A percentile compares a stretch with the other conserved stretches of the same genome.
Evolutionary conservation across 30 jellyfish, hydroid and myxozoan species (phyloP).

Genomic region (Hydractinia echinata): DNA sequence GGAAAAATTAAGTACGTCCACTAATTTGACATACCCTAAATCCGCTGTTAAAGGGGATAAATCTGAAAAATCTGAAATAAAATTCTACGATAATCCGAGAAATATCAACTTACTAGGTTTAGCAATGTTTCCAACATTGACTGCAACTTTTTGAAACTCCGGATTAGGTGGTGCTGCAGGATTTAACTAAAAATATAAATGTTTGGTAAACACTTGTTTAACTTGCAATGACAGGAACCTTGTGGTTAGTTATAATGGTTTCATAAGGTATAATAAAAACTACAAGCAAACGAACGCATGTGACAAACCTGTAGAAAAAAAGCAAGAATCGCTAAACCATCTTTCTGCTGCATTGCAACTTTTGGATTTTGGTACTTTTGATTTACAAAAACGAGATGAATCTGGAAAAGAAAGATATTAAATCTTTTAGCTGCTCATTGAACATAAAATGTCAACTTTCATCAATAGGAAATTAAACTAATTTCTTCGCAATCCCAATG

Average conservation of each 20-base stretch:
- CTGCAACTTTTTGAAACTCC: slow-evolving; percentile 54
- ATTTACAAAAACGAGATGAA: slow-evolving; percentile 76
- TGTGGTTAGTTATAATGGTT: background rate
- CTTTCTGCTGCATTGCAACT: slow-evolving; percentile 59
- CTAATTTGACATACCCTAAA: too few relatives aligned
- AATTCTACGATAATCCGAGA: too few relatives aligned
- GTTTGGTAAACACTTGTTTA: too few relatives aligned
- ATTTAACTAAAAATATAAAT: slow-evolving; percentile 6
- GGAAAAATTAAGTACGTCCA: too few relatives aligned
- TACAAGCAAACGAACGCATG: background rate
- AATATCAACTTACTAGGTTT: slow-evolving; percentile 62
- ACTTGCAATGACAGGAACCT: too few relatives aligned
- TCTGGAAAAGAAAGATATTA: slow-evolving; percentile 25
- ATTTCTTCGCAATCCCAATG: too few relatives aligned
- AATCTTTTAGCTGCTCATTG: too few relatives aligned
- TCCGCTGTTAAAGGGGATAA: too few relatives aligned
- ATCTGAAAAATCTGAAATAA: too few relatives aligned
- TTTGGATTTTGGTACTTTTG: slow-evolving; percentile 40
- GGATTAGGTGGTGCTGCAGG: slow-evolving; percentile 54
- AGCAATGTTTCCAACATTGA: slow-evolving; percentile 34
- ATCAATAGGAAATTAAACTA: too few relatives aligned
- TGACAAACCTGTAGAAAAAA: slow-evolving; percentile 74
- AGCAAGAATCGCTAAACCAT: slow-evolving; percentile 84
- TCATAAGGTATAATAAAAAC: too few relatives aligned
- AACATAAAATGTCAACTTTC: too few relatives aligned